phyloP scores from a whole-genome alignment of 2,113 vertebrate species.

The Callionymus lyra region DNA sequence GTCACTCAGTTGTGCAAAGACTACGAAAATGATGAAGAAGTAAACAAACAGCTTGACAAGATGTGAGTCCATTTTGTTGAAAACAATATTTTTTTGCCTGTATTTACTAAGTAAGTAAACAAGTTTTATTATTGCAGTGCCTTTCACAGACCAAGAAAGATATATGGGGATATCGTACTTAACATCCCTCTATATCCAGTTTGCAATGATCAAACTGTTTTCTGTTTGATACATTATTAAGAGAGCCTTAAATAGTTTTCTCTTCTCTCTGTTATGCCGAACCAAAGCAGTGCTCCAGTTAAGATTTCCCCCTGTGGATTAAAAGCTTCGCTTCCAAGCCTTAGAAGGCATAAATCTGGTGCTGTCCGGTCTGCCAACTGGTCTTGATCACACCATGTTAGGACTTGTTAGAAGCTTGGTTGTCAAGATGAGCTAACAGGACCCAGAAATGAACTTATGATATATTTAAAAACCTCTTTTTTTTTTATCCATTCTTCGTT shows the following conservation, averaged over 20 bases:
- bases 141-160: no score
- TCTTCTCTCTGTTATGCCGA: no score
- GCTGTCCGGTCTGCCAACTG: slow-evolving; percentile 11
- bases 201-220: no score
- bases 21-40: slow-evolving; percentile 96
- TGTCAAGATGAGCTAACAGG: slow-evolving; percentile 9
- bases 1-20: slow-evolving; percentile 98
- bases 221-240: no score
- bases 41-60: slow-evolving; percentile 98
- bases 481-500: not conserved
- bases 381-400: slow-evolving; percentile 24
- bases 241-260: no score
- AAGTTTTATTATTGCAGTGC: no score
- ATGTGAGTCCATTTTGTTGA: slow-evolving; percentile 71
- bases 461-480: not conserved
- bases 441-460: slow-evolving; percentile 9
- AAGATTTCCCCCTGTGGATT: no score
- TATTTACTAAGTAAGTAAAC: no score
- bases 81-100: not conserved
- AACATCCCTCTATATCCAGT: no score
- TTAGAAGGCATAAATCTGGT: slow-evolving; percentile 32
- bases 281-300: no score
- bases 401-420: slow-evolving; percentile 15
- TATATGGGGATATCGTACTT: no score
- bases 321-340: slow-evolving; percentile 18